These are phyloP conservation scores for Drosophila arizonae DNA, from an alignment of 1,140 invertebrate genomes.

Conservation along the genomic window DNA sequence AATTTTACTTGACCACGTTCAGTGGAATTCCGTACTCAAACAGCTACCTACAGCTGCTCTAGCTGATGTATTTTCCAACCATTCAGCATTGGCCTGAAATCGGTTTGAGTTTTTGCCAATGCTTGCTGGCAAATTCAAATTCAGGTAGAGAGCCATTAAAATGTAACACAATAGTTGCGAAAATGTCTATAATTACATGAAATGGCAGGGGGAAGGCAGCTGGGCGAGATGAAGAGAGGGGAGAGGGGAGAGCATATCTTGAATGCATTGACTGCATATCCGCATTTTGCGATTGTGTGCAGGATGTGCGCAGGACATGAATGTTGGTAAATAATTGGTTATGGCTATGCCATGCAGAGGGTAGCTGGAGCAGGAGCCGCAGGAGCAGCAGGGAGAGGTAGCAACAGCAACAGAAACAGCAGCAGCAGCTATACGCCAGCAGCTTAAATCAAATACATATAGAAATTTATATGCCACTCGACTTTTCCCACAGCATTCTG, in stretches of 20 bases:
- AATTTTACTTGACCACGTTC: no score
- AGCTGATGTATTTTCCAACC: neutral
- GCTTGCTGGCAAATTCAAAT: slow-evolving; percentile 44
- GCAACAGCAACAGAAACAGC: neutral
- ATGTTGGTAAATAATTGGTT: slow-evolving; percentile 77
- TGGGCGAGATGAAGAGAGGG: neutral
- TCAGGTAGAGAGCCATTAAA: slow-evolving; percentile 71
- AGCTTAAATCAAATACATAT: slow-evolving; percentile 15
- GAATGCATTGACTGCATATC: slow-evolving; percentile 64
- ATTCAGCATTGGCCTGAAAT: neutral
- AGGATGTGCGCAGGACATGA: slow-evolving; percentile 55
- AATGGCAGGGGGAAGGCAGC: slow-evolving; percentile 42
- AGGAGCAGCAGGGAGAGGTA: no score
- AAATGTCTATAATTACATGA: slow-evolving; percentile 73
- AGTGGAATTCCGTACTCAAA: neutral
- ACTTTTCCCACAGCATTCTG: slow-evolving; percentile 46
- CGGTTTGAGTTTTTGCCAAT: neutral
- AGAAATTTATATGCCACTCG: slow-evolving; percentile 39
- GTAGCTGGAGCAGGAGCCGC: neutral
- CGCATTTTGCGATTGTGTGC: slow-evolving; percentile 44
- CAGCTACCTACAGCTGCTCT: neutral
- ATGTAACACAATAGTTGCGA: slow-evolving; percentile 73
- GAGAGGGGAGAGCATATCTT: slow-evolving; percentile 32
- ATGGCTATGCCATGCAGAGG: slow-evolving; percentile 50
- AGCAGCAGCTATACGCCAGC: slow-evolving; percentile 19